A percentile compares a stretch with the other conserved stretches of the same genome.
Conservation (phyloP, 2,113 vertebrate species). For the Talpa occidentalis region DNA sequence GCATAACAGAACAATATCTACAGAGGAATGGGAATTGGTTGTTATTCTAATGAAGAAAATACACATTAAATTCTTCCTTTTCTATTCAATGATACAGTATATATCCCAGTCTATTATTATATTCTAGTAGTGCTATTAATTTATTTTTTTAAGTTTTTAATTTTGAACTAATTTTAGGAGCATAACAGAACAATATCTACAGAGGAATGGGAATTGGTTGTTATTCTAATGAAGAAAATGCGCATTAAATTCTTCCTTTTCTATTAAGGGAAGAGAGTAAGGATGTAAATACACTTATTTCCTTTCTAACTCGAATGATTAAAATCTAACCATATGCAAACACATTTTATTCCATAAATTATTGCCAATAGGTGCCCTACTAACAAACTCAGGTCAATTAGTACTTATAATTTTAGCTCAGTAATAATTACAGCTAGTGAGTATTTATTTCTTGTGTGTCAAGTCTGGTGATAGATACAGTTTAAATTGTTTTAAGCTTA, state of each 20-base stretch:
- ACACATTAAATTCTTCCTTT: not conserved
- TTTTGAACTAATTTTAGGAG: conserved; percentile 6
- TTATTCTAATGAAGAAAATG: not conserved
- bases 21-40: not conserved
- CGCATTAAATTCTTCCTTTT: not conserved
- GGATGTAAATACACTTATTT: conserved; percentile 34
- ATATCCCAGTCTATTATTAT: not conserved
- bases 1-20: not conserved
- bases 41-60: conserved; percentile 7
- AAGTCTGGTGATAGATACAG: not conserved
- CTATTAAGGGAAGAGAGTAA: not conserved
- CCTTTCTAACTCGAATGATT: conserved; percentile 44
- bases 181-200: not conserved
- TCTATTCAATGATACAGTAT: not conserved
- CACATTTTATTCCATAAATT: conserved; percentile 46
- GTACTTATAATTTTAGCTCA: conserved; percentile 49
- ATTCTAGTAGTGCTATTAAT: not conserved
- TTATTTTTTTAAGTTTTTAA: not conserved
- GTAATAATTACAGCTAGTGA: conserved; percentile 53
- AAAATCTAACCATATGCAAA: conserved; percentile 27
- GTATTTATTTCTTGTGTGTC: conserved; percentile 18
- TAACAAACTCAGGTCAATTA: conserved; percentile 57
- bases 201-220: not conserved
- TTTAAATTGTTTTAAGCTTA: conserved; percentile 34
- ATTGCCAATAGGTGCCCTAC: conserved; percentile 21